Base-by-base conservation (phyloP, 2,888 invertebrate genomes). In the Netelia fuscicornis region DNA sequence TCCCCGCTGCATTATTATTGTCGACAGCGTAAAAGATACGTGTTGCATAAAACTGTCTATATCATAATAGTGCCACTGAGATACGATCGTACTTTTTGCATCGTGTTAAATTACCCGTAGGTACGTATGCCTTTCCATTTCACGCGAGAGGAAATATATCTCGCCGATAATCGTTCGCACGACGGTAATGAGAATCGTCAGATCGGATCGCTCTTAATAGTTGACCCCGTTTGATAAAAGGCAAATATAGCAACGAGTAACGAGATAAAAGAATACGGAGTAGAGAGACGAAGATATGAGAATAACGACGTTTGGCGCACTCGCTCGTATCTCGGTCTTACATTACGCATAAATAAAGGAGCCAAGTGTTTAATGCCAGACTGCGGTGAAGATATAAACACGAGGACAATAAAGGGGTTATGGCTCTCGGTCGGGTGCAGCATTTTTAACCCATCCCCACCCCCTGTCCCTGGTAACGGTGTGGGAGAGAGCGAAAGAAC, bases 281-380 rank as follows among this genome's bases (percentile, higher is more conserved):
- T 1, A 6, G 37, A 6, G 2, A 30, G 30, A 30, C 3, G 5
- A 5, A 30, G 30, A 30, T 5, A 30, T 2, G 52, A 52, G 52
- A 11, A 52, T n/a, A 11, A 52, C 10, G 20, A n/a, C 17, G 20
- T n/a, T 56, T 56, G 17, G 56, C 17, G 65, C 67, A 23, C 37
- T 65, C 65, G 54, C 54, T 37, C 52, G 52, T 9, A 17, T n/a
- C 54, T n/a, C 54, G 54, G 13, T 54, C 17, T 54, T 54, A 54
- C n/a, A 13, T 25, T 17, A 68, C 25, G 58, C 58, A 58, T 67
- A 44, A 77, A 67, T 58, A 58, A 77, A 54, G 58, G 77, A 68
- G 68, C 58, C 68, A 68, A 67, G 58, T 48, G 58, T 77, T 77
- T 68, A 68, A 58, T 77, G 48, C 60, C 20, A 25, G 67, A 48